Evolutionary conservation across 2,888 invertebrate species (phyloP).

Genomic region (Euproctis similis): DNA sequence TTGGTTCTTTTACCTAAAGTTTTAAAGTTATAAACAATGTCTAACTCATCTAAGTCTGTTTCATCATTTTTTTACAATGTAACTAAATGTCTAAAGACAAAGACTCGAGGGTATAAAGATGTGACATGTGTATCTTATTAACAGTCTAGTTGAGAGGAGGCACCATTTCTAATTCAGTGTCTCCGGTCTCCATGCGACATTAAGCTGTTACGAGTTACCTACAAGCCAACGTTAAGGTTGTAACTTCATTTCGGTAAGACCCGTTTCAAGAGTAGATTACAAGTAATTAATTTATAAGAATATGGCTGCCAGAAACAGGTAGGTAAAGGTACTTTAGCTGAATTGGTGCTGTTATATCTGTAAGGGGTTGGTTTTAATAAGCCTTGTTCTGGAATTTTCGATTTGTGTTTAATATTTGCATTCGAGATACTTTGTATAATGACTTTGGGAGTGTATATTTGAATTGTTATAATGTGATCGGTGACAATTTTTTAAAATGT

Average conservation of each 20-base stretch:
- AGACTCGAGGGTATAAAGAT: too few relatives aligned
- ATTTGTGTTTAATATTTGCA: conserved; percentile 11
- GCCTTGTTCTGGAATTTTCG: conserved; percentile 19
- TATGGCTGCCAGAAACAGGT: conserved; percentile 66
- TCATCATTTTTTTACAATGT: conserved; percentile 7
- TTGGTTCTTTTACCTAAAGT: too few relatives aligned
- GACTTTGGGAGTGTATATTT: too few relatives aligned
- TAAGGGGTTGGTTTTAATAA: conserved; percentile 39
- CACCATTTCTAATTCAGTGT: conserved; percentile 72
- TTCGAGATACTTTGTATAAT: too few relatives aligned
- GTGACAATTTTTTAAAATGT: too few relatives aligned
- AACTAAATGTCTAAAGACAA: too few relatives aligned
- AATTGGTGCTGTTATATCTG: conserved; percentile 54
- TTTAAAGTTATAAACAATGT: too few relatives aligned
- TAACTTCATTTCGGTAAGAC: conserved; percentile 73
- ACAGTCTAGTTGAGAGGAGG: conserved; percentile 44
- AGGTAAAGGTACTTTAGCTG: conserved; percentile 45
- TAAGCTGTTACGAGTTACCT: conserved; percentile 65
- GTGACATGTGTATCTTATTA: conserved; percentile 63
- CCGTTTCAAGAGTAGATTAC: conserved; percentile 74
- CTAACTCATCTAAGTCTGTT: too few relatives aligned
- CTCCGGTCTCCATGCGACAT: conserved; percentile 54
- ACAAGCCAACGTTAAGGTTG: conserved; percentile 49
- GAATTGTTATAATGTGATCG: too few relatives aligned
- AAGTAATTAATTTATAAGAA: conserved; percentile 77